phyloP scores from a whole-genome alignment of 2,797 vertebrate species.

The Trachops cirrhosus region DNA sequence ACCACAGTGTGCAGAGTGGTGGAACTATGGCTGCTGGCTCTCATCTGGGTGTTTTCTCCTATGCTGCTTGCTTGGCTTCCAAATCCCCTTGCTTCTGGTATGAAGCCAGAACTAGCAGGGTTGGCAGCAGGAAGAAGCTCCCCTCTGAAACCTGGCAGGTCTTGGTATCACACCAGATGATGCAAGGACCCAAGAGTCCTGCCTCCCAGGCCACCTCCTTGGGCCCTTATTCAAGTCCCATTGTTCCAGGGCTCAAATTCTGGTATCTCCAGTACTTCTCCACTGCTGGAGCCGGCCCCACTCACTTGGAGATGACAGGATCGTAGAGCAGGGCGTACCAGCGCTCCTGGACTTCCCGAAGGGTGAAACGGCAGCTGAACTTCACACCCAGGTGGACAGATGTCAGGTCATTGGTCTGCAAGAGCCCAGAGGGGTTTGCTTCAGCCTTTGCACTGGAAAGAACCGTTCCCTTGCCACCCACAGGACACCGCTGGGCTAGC shows the following conservation, averaged over 20 bases:
- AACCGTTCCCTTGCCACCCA: background rate
- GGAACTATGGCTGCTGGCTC: background rate
- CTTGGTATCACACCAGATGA: background rate
- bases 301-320: constrained; percentile 98
- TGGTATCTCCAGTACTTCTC: background rate
- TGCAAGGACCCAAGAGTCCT: background rate
- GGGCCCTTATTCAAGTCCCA: background rate
- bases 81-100: background rate
- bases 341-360: constrained; percentile 95
- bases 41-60: background rate
- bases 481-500: background rate
- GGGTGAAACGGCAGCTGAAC: constrained; percentile 97
- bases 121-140: background rate
- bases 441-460: background rate
- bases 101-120: background rate
- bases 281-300: background rate
- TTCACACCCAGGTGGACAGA: constrained; percentile 96
- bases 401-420: constrained; percentile 94
- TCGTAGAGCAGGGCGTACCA: constrained; percentile 98
- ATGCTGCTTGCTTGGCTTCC: background rate
- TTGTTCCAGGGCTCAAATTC: background rate
- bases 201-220: background rate
- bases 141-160: background rate
- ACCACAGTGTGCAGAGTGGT: background rate
- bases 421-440: constrained; percentile 18